A percentile compares a stretch with the other conserved stretches of the same genome.
Evolutionary conservation across 2,797 vertebrate species (phyloP).

Genomic region (Diplodus sargus): DNA sequence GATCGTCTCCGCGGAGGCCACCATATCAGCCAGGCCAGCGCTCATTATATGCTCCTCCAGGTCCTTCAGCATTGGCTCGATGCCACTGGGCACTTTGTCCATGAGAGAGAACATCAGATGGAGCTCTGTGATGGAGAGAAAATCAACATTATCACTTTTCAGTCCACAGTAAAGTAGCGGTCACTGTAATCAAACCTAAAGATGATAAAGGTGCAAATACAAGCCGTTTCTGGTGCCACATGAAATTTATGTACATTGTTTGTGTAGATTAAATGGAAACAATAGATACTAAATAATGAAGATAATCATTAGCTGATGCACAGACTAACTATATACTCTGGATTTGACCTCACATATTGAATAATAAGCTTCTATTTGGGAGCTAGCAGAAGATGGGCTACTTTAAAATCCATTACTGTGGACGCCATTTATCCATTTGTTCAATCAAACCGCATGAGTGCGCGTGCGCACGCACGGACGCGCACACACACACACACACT

Average conservation of each 20-base stretch:
- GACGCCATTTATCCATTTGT: conserved; percentile 21
- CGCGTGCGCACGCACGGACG: background rate
- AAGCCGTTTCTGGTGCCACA: background rate
- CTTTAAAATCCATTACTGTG: conserved; percentile 58
- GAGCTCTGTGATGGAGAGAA: conserved; percentile 85
- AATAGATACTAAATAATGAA: background rate
- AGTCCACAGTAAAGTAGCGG: background rate
- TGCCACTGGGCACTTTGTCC: conserved; percentile 99
- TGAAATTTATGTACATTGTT: background rate
- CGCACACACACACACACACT: background rate
- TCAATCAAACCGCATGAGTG: background rate
- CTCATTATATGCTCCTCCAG: conserved; percentile 99
- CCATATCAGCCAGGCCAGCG: conserved; percentile 97
- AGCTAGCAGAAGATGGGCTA: conserved; percentile 27
- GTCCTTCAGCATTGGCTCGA: conserved; percentile 99
- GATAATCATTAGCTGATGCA: background rate
- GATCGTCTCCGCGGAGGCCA: conserved; percentile 97
- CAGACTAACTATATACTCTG: background rate
- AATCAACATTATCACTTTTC: background rate
- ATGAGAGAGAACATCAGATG: conserved; percentile 99
- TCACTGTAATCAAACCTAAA: background rate
- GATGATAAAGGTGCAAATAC: background rate
- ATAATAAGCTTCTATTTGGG: conserved; percentile 17
- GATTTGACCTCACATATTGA: background rate
- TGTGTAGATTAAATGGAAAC: background rate